Evolutionary conservation across 2,797 vertebrate genomes (phyloP).

Genomic region (Melanotaenia maccullochi): DNA sequence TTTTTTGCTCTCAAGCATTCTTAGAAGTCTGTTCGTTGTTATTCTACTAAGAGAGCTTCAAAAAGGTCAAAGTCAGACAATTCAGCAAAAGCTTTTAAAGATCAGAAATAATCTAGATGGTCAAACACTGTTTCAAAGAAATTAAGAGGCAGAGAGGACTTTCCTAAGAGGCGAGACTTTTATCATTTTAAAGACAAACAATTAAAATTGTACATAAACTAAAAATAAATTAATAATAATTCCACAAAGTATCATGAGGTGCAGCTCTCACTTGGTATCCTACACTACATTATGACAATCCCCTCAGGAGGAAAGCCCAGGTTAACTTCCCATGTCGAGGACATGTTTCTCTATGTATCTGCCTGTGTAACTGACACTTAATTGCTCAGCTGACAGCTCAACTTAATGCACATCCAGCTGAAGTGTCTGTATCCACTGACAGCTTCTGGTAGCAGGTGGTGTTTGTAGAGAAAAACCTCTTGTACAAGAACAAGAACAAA

Average conservation of each 20-base stretch:
- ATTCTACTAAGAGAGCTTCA: neutral
- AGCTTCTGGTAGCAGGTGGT: neutral
- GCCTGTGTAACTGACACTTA: neutral
- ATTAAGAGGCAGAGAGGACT: too few relatives aligned
- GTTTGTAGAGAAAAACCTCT: neutral
- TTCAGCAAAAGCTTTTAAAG: neutral
- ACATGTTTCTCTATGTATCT: neutral
- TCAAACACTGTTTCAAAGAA: neutral
- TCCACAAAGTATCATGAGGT: neutral
- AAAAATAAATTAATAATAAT: neutral
- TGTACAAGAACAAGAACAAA: too few relatives aligned
- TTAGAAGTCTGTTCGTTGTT: neutral
- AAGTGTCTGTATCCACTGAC: neutral
- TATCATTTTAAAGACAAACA: neutral
- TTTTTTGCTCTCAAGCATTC: neutral
- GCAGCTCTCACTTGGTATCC: neutral
- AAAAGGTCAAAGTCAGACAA: neutral
- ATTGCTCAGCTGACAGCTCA: neutral
- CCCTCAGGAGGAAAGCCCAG: too few relatives aligned
- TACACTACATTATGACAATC: neutral
- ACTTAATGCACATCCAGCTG: neutral
- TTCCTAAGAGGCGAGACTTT: neutral
- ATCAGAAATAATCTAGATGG: neutral
- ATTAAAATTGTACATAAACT: neutral
- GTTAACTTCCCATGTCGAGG: neutral